Evolutionary conservation across 1,140 invertebrate species (phyloP).

Genomic region (Gryon sp.): DNA sequence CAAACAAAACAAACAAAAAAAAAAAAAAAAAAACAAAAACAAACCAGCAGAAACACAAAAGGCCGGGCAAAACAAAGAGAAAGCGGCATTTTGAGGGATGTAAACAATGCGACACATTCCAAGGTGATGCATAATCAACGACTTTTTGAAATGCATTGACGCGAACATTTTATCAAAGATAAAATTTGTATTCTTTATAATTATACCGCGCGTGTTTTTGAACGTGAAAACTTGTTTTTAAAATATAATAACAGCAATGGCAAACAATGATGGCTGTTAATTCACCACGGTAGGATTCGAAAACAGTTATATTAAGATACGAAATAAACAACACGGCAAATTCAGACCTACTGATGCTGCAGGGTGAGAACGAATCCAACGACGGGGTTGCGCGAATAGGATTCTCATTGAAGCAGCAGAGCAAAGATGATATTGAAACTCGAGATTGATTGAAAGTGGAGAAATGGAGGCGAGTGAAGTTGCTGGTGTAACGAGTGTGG

Average conservation of each 20-base stretch:
- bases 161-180: no score
- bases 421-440: conserved; percentile 75
- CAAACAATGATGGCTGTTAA: conserved; percentile 22
- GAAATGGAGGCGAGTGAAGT: conserved; percentile 69
- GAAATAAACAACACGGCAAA: conserved; percentile 21
- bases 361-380: conserved; percentile 20
- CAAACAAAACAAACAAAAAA: neutral
- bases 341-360: conserved; percentile 32
- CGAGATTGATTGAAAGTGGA: conserved; percentile 63
- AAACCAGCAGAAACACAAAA: no score
- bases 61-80: neutral
- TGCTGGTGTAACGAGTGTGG: conserved; percentile 66
- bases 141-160: neutral
- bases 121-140: conserved; percentile 14
- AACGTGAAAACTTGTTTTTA: conserved; percentile 16
- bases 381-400: conserved; percentile 32
- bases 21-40: no score
- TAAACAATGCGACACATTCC: conserved; percentile 46
- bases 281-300: conserved; percentile 15
- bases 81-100: neutral
- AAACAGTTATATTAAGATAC: conserved; percentile 22
- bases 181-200: conserved; percentile 6
- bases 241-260: conserved; percentile 5
- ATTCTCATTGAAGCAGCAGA: conserved; percentile 45
- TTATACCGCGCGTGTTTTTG: neutral